Base-by-base conservation (phyloP, 2,888 invertebrate genomes). In the Hirtodrosophila histrioides region DNA sequence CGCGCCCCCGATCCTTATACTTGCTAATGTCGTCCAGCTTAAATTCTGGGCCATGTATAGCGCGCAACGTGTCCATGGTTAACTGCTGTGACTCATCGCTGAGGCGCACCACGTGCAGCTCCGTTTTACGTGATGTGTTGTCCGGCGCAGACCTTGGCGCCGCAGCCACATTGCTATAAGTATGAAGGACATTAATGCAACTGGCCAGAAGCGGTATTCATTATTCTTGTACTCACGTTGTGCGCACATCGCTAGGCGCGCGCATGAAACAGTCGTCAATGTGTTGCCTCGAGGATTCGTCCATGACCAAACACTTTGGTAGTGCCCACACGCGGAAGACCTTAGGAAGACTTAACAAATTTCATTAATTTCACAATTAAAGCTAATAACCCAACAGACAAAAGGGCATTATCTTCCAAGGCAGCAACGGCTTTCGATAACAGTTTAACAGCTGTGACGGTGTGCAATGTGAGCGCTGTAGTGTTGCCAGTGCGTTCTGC, bases 31-130 rank as follows among this genome's bases (percentile, higher is more conserved):
- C 93, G 27, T 92, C 92, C 60, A 94, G 90, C 83, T 93, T 93
- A 82, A 94, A 94, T 65, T 94, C 95, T 64, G 94, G 92, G n/a
- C 96, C 96, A 91, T 96, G 95, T 70, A 96, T 94, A 75, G 93
- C 93, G 69, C 94, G 94, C 50, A 96, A 90, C 3, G 96, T 96
- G 69, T 96, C 95, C 91, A 95, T 93, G 37, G 96, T 93, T 80
- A 94, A 92, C 87, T 95, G 94, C 88, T 96, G 95, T 2, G 95
- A 94, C 78, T 95, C 94, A 29, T 95, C 93, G 48, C 93, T 93
- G 23, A 96, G 91, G 5, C 94, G 93, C 44, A 96, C 91, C 5
- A 95, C 94, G 86, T 96, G 96, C 92, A 96, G 92, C 92, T 96
- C 96, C 67, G 95, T 95, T 90, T 95, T 95, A 1, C 95, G 93